Conservation (phyloP, 2,797 vertebrate genomes). For the Argentina silus region DNA sequence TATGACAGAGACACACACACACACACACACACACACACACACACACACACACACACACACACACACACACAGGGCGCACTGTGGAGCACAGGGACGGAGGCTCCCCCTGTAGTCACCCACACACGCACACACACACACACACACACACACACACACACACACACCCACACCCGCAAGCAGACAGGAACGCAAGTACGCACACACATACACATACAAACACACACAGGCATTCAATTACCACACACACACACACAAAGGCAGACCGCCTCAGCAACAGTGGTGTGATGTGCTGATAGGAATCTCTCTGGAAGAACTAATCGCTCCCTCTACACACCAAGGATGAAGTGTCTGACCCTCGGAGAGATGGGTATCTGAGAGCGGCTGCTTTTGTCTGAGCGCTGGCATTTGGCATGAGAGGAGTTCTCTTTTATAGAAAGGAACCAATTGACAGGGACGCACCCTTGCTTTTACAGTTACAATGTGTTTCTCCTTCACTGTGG, state of each 20-base stretch:
- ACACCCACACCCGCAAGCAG: slow-evolving; percentile 10
- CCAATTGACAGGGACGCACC: neutral
- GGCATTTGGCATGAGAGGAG: neutral
- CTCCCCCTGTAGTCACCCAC: neutral
- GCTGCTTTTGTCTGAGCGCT: neutral
- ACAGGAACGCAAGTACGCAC: slow-evolving; percentile 1
- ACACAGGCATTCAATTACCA: neutral
- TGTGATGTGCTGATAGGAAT: neutral
- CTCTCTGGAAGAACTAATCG: neutral
- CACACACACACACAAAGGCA: slow-evolving; percentile 20
- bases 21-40: slow-evolving; percentile 13
- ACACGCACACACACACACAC: slow-evolving; percentile 18
- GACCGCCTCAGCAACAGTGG: neutral
- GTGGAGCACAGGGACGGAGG: no score
- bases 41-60: slow-evolving; percentile 25
- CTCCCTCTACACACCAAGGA: neutral
- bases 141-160: slow-evolving; percentile 11
- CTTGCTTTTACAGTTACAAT: neutral
- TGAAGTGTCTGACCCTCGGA: no score
- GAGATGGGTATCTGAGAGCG: neutral
- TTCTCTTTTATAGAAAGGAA: neutral
- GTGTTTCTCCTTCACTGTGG: neutral
- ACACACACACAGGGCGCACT: neutral
- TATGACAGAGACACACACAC: neutral
- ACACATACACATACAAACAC: slow-evolving; percentile 19